Conservation (phyloP, 2,888 invertebrate genomes). For the Drosophila testacea region DNA sequence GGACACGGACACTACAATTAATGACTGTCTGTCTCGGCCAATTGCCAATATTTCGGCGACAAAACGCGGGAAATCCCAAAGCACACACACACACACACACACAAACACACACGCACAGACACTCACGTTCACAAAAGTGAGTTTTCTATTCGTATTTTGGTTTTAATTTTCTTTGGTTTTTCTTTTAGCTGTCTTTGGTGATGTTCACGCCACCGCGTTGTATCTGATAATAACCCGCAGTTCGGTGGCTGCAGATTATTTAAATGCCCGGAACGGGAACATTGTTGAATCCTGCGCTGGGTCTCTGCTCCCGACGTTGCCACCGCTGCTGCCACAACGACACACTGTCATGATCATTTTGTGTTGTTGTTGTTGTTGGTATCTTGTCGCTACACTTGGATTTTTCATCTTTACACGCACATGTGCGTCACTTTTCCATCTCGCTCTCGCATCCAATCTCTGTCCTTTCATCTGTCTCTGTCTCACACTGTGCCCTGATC, state of each 20-base stretch:
- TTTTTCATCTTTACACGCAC: slow-evolving; percentile 61
- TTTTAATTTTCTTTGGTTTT: slow-evolving; percentile 26
- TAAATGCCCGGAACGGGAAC: slow-evolving; percentile 79
- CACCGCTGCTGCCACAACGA: slow-evolving; percentile 38
- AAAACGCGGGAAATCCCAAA: slow-evolving; percentile 84
- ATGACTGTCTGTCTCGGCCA: slow-evolving; percentile 50
- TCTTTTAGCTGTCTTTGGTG: slow-evolving; percentile 43
- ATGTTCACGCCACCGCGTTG: slow-evolving; percentile 83
- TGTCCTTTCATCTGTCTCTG: slow-evolving; percentile 17
- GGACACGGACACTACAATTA: slow-evolving; percentile 12
- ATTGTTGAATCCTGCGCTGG: slow-evolving; percentile 53
- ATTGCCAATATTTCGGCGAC: slow-evolving; percentile 71
- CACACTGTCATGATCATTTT: slow-evolving; percentile 61
- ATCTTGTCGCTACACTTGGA: slow-evolving; percentile 37
- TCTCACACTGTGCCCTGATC: slow-evolving; percentile 27
- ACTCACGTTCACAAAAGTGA: slow-evolving; percentile 4
- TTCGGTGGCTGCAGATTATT: slow-evolving; percentile 82
- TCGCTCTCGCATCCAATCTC: slow-evolving; percentile 18
- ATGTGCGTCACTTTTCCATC: slow-evolving; percentile 54
- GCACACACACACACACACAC: slow-evolving; percentile 34
- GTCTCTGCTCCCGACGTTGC: slow-evolving; percentile 37
- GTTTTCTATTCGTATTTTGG: slow-evolving; percentile 32
- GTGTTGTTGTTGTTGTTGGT: slow-evolving; percentile 16
- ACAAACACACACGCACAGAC: slow-evolving; percentile 34
- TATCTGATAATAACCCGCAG: slow-evolving; percentile 82